Evolutionary conservation across 2,113 vertebrate species (phyloP).

Genomic region (Variabilichromis moorii): DNA sequence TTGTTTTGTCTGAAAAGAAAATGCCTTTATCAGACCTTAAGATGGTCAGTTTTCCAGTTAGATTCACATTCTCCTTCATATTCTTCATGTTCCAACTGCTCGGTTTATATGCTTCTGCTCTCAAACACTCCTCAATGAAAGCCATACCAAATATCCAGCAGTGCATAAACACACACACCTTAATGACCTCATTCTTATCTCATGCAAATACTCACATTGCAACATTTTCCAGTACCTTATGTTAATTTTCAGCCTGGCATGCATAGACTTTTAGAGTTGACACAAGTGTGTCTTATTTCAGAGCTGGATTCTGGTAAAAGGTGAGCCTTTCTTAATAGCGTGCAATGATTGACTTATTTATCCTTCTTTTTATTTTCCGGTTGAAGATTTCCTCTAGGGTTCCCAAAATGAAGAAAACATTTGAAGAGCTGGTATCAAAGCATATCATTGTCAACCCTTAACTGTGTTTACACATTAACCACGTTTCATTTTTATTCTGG

Average conservation of each 20-base stretch:
- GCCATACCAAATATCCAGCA: background rate
- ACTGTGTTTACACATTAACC: background rate
- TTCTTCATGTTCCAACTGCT: background rate
- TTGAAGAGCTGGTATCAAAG: background rate
- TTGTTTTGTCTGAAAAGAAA: background rate
- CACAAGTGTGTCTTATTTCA: background rate
- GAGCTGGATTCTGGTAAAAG: background rate
- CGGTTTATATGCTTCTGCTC: background rate
- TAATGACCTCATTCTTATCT: conserved; percentile 30
- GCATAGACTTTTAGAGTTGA: background rate
- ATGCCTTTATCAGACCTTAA: background rate
- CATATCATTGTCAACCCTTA: background rate
- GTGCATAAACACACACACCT: background rate
- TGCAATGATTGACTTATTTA: background rate
- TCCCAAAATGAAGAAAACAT: background rate
- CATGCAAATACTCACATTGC: conserved; percentile 28
- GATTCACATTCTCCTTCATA: background rate
- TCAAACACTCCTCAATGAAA: background rate
- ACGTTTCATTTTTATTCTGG: background rate
- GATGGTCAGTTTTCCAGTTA: background rate
- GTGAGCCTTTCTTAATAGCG: rapidly evolving
- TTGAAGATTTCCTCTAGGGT: background rate
- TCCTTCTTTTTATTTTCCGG: background rate
- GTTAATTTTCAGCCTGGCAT: background rate
- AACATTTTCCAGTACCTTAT: conserved; percentile 20